Conservation (phyloP, 2,797 vertebrate genomes). For the Danio aesculapii region DNA sequence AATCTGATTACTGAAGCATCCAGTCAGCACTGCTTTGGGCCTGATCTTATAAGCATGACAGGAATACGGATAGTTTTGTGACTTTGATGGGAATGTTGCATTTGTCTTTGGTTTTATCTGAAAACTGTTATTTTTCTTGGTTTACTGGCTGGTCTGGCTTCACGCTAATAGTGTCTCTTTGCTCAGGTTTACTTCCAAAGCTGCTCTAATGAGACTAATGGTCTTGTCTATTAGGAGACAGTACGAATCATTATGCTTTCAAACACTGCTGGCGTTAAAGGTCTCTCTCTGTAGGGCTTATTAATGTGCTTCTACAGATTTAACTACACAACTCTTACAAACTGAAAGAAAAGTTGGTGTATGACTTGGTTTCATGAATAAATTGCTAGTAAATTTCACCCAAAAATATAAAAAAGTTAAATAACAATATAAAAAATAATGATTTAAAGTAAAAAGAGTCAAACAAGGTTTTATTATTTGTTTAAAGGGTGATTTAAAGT, state of each 20-base stretch:
- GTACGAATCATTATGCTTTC: background rate
- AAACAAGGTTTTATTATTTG: too few relatives aligned
- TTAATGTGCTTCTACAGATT: background rate
- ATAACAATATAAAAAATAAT: too few relatives aligned
- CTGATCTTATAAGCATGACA: slow-evolving; percentile 37
- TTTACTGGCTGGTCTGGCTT: background rate
- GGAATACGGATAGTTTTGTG: slow-evolving; percentile 16
- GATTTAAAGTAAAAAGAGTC: too few relatives aligned
- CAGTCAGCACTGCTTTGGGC: slow-evolving; percentile 19
- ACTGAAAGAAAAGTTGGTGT: background rate
- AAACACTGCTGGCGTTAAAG: background rate
- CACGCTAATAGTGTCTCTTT: background rate
- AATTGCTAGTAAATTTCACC: background rate
- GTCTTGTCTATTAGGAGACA: slow-evolving; percentile 5
- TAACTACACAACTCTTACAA: background rate
- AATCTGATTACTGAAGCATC: slow-evolving; percentile 31
- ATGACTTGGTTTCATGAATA: background rate
- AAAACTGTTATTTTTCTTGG: background rate
- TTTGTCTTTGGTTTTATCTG: background rate
- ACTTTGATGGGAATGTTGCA: background rate
- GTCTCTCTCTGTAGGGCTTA: background rate
- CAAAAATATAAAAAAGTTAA: too few relatives aligned
- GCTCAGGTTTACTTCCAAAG: background rate
- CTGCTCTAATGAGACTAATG: slow-evolving; percentile 36
- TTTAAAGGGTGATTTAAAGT: too few relatives aligned